These are phyloP conservation scores for Zygothrica quintamaculata DNA, from an alignment of 2,888 invertebrate genomes.

Conservation along the genomic window DNA sequence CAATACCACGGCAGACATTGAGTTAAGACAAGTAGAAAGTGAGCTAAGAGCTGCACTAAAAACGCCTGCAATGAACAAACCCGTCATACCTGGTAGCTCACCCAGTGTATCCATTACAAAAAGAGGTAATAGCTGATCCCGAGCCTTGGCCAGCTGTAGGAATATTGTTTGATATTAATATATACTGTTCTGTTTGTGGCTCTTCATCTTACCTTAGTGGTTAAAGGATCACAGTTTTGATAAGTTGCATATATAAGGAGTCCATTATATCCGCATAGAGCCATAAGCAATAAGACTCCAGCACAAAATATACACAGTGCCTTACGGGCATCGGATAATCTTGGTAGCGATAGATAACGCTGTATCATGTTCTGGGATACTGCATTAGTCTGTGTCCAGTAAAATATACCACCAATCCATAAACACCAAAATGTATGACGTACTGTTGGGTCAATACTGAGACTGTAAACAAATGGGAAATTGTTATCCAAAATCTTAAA, in stretches of 20 bases:
- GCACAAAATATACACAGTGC: conserved; percentile 86
- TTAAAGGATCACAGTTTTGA: conserved; percentile 88
- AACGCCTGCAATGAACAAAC: conserved; percentile 94
- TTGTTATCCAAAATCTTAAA: not conserved
- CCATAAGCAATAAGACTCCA: conserved; percentile 86
- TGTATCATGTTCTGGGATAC: conserved; percentile 96
- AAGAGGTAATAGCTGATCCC: conserved; percentile 92
- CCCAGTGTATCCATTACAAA: conserved; percentile 93
- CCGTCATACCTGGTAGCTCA: conserved; percentile 91
- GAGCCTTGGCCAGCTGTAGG: conserved; percentile 88
- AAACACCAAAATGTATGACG: conserved; percentile 94
- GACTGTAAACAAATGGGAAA: conserved; percentile 86
- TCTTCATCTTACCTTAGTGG: conserved; percentile 85
- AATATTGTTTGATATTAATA: no score
- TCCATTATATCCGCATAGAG: conserved; percentile 87
- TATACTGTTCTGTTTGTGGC: not conserved
- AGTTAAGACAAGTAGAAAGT: conserved; percentile 91
- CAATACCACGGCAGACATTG: conserved; percentile 90
- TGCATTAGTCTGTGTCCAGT: conserved; percentile 91
- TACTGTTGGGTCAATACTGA: conserved; percentile 90
- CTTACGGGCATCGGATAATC: conserved; percentile 86
- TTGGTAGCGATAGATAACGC: conserved; percentile 91
- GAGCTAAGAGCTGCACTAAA: conserved; percentile 95
- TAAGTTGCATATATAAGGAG: conserved; percentile 88
- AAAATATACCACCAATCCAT: conserved; percentile 90